A percentile compares a stretch with the other conserved stretches of the same genome.
Conservation (phyloP, 2,888 invertebrate species). For the Diaprepes abbreviatus region DNA sequence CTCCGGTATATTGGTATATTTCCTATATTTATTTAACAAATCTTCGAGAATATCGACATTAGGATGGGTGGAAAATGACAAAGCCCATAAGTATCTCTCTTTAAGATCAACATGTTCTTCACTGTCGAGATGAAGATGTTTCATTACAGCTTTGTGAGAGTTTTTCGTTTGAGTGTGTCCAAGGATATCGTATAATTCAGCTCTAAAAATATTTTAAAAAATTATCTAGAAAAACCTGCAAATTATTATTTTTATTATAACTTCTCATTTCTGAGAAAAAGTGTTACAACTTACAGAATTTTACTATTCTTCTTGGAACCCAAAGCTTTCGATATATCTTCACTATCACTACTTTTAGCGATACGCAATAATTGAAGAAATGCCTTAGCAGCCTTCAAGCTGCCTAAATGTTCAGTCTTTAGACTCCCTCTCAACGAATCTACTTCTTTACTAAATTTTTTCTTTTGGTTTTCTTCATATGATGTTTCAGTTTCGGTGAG, state of each 20-base stretch:
- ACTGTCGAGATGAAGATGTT: slow-evolving; percentile 73
- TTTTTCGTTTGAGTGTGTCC: slow-evolving; percentile 79
- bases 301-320: slow-evolving; percentile 72
- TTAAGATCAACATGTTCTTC: slow-evolving; percentile 67
- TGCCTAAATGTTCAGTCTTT: slow-evolving; percentile 73
- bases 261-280: not conserved
- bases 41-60: slow-evolving; percentile 71
- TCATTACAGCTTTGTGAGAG: slow-evolving; percentile 78
- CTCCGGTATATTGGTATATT: slow-evolving; percentile 69
- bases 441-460: slow-evolving; percentile 51
- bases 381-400: slow-evolving; percentile 74
- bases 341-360: slow-evolving; percentile 72
- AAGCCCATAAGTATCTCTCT: slow-evolving; percentile 82
- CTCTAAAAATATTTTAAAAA: slow-evolving; percentile 62
- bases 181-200: slow-evolving; percentile 78
- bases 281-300: slow-evolving; percentile 67
- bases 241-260: not conserved
- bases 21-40: slow-evolving; percentile 67
- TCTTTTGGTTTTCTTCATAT: slow-evolving; percentile 39
- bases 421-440: slow-evolving; percentile 71
- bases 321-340: slow-evolving; percentile 73
- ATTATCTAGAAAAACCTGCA: not conserved
- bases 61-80: slow-evolving; percentile 79
- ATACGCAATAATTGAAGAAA: slow-evolving; percentile 75
- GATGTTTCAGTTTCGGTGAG: slow-evolving; percentile 56